These are phyloP conservation scores for Drosophila grimshawi DNA, from an alignment of 1,140 invertebrate species.

Conservation along the genomic window DNA sequence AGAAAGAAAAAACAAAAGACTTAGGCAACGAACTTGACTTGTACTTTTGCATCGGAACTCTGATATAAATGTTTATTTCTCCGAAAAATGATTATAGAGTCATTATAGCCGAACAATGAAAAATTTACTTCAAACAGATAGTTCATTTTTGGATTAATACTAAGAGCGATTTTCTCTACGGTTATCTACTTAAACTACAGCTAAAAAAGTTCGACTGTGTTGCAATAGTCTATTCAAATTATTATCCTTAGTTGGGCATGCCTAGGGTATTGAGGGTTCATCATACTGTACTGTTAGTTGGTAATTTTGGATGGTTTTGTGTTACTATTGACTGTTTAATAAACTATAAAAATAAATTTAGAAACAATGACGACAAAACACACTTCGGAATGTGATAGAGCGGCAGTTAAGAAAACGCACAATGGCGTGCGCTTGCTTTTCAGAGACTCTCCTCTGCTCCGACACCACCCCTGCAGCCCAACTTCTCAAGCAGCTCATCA, in stretches of 20 bases:
- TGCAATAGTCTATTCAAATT: background rate
- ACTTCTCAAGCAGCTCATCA: constrained; percentile 51
- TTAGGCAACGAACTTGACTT: constrained; percentile 49
- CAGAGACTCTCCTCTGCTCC: constrained; percentile 10
- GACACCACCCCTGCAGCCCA: background rate
- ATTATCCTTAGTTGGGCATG: background rate
- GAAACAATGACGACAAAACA: constrained; percentile 80
- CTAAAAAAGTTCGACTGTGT: background rate
- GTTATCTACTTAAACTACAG: no score
- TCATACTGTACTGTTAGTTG: background rate
- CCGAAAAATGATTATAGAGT: constrained; percentile 2
- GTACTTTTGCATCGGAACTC: background rate
- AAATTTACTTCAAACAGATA: background rate
- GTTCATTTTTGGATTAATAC: no score
- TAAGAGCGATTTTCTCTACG: no score
- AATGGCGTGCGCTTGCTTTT: constrained; percentile 69
- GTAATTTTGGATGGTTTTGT: constrained; percentile 45
- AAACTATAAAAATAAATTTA: constrained; percentile 83
- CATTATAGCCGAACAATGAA: background rate
- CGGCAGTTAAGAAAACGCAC: constrained; percentile 58
- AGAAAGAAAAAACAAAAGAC: constrained; percentile 54
- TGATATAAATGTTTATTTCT: background rate
- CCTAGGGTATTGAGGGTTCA: constrained; percentile 12
- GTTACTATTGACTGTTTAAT: constrained; percentile 73
- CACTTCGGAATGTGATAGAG: constrained; percentile 74